Evolutionary conservation across 2,797 vertebrate species (phyloP).

Genomic region (Anguilla megastoma): DNA sequence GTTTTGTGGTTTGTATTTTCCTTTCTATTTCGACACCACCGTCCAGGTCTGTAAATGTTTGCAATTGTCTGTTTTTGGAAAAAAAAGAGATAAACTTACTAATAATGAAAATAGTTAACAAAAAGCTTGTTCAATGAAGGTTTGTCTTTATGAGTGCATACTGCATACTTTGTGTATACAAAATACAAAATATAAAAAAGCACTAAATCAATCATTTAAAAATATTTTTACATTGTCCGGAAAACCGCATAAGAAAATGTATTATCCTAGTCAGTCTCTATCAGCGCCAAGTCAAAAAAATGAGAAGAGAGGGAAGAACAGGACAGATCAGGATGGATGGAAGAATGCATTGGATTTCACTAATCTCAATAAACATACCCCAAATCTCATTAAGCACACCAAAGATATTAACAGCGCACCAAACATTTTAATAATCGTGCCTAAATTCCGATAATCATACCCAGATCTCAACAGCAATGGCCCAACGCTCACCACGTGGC

Average conservation of each 20-base stretch:
- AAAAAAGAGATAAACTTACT: neutral
- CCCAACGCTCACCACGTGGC: neutral
- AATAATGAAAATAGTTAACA: neutral
- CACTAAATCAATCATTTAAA: neutral
- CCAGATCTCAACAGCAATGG: neutral
- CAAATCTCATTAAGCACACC: neutral
- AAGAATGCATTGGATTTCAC: neutral
- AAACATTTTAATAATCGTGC: neutral
- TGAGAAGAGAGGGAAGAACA: neutral
- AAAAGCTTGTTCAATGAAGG: neutral
- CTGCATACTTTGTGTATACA: neutral
- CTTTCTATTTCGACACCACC: neutral
- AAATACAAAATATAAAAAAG: neutral
- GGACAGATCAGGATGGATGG: conserved; percentile 26
- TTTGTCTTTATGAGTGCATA: neutral
- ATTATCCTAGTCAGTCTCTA: neutral
- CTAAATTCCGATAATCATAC: neutral
- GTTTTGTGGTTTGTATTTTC: neutral
- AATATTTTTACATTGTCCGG: conserved; percentile 21
- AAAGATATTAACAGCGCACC: neutral
- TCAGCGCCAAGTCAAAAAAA: neutral
- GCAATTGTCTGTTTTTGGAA: neutral
- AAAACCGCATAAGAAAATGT: neutral
- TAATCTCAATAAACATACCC: neutral
- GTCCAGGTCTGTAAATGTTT: neutral